phyloP scores from a whole-genome alignment of 2,888 invertebrate species.

The Alviniconcha strummeri region DNA sequence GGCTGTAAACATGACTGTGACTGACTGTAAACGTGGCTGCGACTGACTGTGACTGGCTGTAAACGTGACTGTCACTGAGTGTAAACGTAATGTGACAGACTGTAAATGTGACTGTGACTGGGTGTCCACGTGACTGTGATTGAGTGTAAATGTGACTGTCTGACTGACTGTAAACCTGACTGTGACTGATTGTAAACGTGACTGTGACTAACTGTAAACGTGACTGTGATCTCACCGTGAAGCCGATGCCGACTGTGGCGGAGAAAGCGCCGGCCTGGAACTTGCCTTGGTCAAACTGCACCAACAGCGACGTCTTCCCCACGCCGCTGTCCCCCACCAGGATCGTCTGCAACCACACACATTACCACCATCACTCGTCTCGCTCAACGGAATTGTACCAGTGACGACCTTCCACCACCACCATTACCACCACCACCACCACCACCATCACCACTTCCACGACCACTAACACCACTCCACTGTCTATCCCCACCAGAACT shows the following conservation, averaged over 20 bases:
- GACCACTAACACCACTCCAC: neutral
- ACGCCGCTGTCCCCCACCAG: constrained; percentile 95
- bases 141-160: too few species aligned
- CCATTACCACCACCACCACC: neutral
- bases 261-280: constrained; percentile 94
- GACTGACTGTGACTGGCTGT: too few species aligned
- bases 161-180: too few species aligned
- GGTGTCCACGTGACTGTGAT: too few species aligned
- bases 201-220: too few species aligned
- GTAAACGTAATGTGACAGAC: too few species aligned
- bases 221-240: constrained; percentile 84
- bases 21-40: too few species aligned
- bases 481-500: neutral
- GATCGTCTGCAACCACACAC: constrained; percentile 82
- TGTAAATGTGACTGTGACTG: too few species aligned
- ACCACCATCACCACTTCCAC: neutral
- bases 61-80: too few species aligned
- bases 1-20: too few species aligned
- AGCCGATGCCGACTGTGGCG: constrained; percentile 95
- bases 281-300: constrained; percentile 94
- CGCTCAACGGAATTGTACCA: neutral
- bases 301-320: constrained; percentile 92
- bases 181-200: too few species aligned
- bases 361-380: neutral
- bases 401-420: neutral